Evolutionary conservation across 2,797 vertebrate species (phyloP), one percentile per base, ranked within the genome.

Genomic region (Myotis planiceps): DNA sequence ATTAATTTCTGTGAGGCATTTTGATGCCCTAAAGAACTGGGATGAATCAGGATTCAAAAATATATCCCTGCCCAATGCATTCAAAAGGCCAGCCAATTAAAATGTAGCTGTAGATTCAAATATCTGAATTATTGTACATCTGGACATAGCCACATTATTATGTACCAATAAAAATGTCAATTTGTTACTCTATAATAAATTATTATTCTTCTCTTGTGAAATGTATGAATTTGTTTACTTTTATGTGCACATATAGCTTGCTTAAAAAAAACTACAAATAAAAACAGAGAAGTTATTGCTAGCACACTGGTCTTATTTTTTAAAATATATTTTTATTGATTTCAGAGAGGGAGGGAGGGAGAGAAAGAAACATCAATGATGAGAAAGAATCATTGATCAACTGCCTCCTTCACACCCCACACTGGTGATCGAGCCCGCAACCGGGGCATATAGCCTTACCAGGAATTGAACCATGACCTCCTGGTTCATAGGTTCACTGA

Each of bases 21-120:
- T 25, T 85, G 85, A 66, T 96, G 90, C 13, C 32, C 14, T 72
- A 34, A 80, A 80, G 27, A 84, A 75, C 58, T 78, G 60, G 18
- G 49, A 96, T 58, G 12, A 79, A 76, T 94, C 51, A n/a, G 21
- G 3, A 90, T 76, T 83, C 42, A 81, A 94, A 87, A 85, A 34
- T 81, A 5, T 82, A 86, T 85, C 10, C 27, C 39, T 51, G 3
- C 13, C 2, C 16, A 81, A 42, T 51, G 42, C 39, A 86, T 72
- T 5, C 55, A 72, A 83, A 96, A 95, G 15, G 2, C 8, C 55
- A 69, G n/a, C 34, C 55, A 85, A 82, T 78, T 88, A 27, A 93
- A 88, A 90, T 53, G 37, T 29, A 88, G 13, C 9, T 71, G 2
- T 55, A 88, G 45, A 78, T 86, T 74, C 25, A 69, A 91, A 65